These are phyloP conservation scores for Cepphus grylle DNA, from an alignment of 2,113 vertebrate genomes.

Conservation along the genomic window DNA sequence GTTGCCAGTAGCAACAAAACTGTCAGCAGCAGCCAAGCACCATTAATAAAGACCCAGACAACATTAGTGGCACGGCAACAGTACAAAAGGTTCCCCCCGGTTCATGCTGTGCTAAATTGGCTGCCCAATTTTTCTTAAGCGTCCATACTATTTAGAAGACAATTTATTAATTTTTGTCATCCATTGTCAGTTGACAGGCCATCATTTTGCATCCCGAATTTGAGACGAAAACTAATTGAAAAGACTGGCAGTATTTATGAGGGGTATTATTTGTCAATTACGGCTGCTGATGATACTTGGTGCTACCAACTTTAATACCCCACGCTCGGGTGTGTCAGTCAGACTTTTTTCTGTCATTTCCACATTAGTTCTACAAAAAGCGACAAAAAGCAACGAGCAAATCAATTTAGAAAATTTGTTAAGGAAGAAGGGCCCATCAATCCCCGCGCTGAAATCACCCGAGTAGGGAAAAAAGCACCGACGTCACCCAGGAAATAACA, in stretches of 20 bases:
- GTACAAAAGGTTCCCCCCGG: constrained; percentile 80
- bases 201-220: constrained; percentile 85
- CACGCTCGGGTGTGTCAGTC: not conserved
- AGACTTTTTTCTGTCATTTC: not conserved
- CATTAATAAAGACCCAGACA: constrained; percentile 86
- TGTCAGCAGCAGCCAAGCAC: constrained; percentile 85
- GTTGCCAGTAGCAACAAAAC: constrained; percentile 89
- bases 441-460: not conserved
- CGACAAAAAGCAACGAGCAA: constrained; percentile 41
- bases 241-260: constrained; percentile 86
- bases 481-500: not conserved
- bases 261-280: constrained; percentile 92
- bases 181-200: constrained; percentile 86
- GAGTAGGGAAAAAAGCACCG: not conserved
- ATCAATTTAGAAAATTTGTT: constrained; percentile 13
- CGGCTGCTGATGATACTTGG: constrained; percentile 56
- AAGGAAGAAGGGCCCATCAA: not conserved
- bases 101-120: constrained; percentile 84
- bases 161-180: constrained; percentile 90
- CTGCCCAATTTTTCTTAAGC: constrained; percentile 88
- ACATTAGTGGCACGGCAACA: constrained; percentile 77
- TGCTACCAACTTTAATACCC: constrained; percentile 62
- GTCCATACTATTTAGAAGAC: constrained; percentile 84
- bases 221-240: constrained; percentile 92
- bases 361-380: not conserved